Evolutionary conservation across 2,888 invertebrate genomes (phyloP).

Genomic region (Trichogramma dendrolimi): DNA sequence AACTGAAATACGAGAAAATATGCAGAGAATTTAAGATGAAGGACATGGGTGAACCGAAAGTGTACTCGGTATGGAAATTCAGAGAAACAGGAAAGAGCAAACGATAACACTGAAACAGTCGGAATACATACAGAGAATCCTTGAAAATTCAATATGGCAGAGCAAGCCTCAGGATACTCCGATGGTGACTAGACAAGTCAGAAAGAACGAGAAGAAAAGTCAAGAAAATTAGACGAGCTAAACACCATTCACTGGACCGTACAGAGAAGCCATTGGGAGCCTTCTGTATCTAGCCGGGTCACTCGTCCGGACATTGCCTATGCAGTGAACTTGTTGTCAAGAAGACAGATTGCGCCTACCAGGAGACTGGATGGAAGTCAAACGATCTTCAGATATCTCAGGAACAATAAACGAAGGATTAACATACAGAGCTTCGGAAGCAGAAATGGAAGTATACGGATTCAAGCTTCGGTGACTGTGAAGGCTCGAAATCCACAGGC

Average conservation of each 20-base stretch:
- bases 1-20: constrained; percentile 12
- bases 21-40: constrained; percentile 24
- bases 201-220: no score
- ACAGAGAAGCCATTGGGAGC: no score
- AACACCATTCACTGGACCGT: no score
- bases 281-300: no score
- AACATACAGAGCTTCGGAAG: constrained; percentile 11
- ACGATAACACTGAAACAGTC: no score
- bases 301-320: no score
- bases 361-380: constrained; percentile 26
- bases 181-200: no score
- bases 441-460: constrained; percentile 27
- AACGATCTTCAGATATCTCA: constrained; percentile 25
- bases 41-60: constrained; percentile 21
- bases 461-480: constrained; percentile 29
- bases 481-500: constrained; percentile 25
- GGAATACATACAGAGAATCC: no score
- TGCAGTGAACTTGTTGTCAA: constrained; percentile 18
- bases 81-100: no score
- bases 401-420: constrained; percentile 21
- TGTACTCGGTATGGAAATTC: constrained; percentile 22
- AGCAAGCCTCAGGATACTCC: no score
- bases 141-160: constrained; percentile 19
- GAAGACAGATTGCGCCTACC: constrained; percentile 21
- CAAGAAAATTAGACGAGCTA: no score